Evolutionary conservation across 2,113 vertebrate genomes (phyloP), one percentile per base, ranked within the genome.

Genomic region (zebrafish (Danio rerio)): DNA sequence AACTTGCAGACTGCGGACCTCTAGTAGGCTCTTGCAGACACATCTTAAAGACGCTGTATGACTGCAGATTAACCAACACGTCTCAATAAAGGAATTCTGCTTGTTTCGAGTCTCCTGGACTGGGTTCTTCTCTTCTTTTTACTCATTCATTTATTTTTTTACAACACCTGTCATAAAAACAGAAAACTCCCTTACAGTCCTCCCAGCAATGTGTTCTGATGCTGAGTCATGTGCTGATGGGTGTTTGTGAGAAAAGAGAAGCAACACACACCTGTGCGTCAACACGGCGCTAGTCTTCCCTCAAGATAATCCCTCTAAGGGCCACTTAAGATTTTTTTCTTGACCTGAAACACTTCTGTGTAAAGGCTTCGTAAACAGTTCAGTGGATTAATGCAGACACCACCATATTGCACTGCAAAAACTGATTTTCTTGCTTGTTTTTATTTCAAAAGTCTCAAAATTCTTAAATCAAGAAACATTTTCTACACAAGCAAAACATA

Each of bases 221-320:
- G 86, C 83, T 84, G 86, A 87, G 86, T 87, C 86, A 87, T 80
- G 53, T 62, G 58, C 31, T 45, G 77, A 62, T 43, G 43, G 11
- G 55, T 77, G 52, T 75, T 63, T 77, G 66, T 5, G 55, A 80
- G 77, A 31, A n/a, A 0, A 16, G 74, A 58, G 7, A 45, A 52
- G 47, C n/a, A 45, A 47, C 68, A 61, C 84, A 85, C 69, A 10
- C 59, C 80, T 69, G 53, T 53, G 58, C 61, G 59, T 80, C 73
- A 76, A 76, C 40, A 75, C 55, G 47, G 9, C 0, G 1, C 73
- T 82, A 70, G 73, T 65, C 58, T 58, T 75, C 70, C 70, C 78
- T 69, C 77, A 20, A 50, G 56, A 43, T 21, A 49, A 80, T 55
- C 53, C 73, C 74, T 58, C 81, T 66, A 50, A 56, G 78, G 80